Conservation (phyloP, 2,797 vertebrate genomes). For the Chiroxiphia lanceolata region DNA sequence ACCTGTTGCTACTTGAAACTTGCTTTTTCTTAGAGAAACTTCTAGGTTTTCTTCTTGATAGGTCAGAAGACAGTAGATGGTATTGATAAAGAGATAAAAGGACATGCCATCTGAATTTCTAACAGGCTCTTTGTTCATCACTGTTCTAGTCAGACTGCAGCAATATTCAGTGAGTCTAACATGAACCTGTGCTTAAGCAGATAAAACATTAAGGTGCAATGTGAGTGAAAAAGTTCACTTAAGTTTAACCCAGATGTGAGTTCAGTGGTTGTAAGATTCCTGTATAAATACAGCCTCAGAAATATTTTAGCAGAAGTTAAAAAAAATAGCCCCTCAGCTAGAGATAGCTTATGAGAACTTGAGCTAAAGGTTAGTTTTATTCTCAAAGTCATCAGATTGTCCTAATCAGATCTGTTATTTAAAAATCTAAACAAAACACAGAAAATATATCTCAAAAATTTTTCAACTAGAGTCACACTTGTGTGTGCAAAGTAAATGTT, state of each 20-base stretch:
- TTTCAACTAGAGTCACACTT: not conserved
- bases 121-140: slow-evolving; percentile 15
- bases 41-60: slow-evolving; percentile 30
- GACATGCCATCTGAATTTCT: not conserved
- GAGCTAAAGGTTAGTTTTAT: not conserved
- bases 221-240: not conserved
- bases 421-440: not conserved
- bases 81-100: slow-evolving; percentile 47
- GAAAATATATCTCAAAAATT: not conserved
- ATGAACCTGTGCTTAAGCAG: not conserved
- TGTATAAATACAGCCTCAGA: not conserved
- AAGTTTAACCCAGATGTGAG: not conserved
- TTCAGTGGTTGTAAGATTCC: not conserved
- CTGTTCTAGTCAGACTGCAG: not conserved
- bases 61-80: slow-evolving; percentile 23
- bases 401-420: not conserved
- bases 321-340: not conserved
- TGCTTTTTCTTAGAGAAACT: slow-evolving; percentile 65
- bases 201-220: not conserved
- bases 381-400: not conserved
- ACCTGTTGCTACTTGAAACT: slow-evolving; percentile 69
- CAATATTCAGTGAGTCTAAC: not conserved
- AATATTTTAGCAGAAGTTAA: not conserved
- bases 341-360: not conserved
- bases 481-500: not conserved